phyloP scores from a whole-genome alignment of 2,888 invertebrate species.

The Cantharis nigra region DNA sequence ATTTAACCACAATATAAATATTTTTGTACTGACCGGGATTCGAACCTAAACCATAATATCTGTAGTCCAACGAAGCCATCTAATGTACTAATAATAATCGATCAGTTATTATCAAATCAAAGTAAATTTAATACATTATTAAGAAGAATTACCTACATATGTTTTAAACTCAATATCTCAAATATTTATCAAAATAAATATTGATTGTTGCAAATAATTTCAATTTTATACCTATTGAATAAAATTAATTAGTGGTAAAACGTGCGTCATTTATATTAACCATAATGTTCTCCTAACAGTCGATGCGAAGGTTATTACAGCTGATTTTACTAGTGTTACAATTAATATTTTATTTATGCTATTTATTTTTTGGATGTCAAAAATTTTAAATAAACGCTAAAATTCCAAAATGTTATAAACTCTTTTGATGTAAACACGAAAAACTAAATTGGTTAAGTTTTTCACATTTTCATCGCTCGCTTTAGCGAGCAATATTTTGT shows the following conservation, averaged over 20 bases:
- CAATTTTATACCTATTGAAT: background rate
- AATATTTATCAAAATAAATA: background rate
- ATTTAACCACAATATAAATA: too few species aligned
- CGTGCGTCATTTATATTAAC: background rate
- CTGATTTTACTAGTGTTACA: background rate
- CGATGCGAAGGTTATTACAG: background rate
- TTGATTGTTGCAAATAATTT: background rate
- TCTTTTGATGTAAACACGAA: too few species aligned
- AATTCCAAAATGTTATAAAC: too few species aligned
- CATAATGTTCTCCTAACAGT: background rate
- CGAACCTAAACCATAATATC: too few species aligned
- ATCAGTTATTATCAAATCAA: background rate
- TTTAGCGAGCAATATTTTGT: too few species aligned
- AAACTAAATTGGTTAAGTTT: too few species aligned
- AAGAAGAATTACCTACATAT: background rate
- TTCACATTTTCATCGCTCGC: too few species aligned
- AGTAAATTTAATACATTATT: background rate
- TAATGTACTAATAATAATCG: background rate
- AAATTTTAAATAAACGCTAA: too few species aligned
- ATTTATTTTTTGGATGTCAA: too few species aligned
- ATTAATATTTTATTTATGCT: too few species aligned
- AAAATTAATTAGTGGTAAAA: background rate
- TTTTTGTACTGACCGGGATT: too few species aligned
- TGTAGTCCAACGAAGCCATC: too few species aligned
- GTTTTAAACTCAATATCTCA: background rate